Conservation (phyloP, 2,797 vertebrate genomes). For the Pogonophryne albipinna region DNA sequence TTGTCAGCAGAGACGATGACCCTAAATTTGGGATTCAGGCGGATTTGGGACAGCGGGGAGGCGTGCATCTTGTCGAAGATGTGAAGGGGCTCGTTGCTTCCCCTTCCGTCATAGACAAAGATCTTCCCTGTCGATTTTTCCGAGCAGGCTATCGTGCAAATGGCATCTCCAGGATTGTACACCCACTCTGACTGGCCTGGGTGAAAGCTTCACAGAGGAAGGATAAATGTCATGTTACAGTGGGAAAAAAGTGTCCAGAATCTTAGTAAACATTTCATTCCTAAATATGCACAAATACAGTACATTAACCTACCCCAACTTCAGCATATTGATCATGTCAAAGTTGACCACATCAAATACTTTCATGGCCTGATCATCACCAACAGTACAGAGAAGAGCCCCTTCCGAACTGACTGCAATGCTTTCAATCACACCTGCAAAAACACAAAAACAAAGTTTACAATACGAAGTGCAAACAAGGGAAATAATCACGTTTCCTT, state of each 20-base stretch:
- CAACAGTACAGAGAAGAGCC: conserved; percentile 93
- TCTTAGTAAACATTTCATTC: not conserved
- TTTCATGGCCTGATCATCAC: conserved; percentile 99
- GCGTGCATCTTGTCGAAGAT: conserved; percentile 94
- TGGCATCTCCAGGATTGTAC: conserved; percentile 97
- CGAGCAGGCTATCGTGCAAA: conserved; percentile 95
- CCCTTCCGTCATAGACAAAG: conserved; percentile 95
- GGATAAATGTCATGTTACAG: not conserved
- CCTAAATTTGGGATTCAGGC: conserved; percentile 91
- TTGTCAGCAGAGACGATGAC: conserved; percentile 96
- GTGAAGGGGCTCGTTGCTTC: conserved; percentile 91
- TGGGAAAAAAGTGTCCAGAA: not conserved
- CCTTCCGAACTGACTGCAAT: conserved; percentile 95
- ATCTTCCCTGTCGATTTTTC: conserved; percentile 98
- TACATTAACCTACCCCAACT: conserved; percentile 89
- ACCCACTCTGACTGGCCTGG: conserved; percentile 98
- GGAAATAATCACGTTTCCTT: too few species aligned
- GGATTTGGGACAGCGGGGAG: conserved; percentile 92
- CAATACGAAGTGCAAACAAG: not conserved
- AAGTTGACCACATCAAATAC: conserved; percentile 99
- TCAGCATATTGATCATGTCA: conserved; percentile 99
- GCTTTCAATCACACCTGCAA: conserved; percentile 92
- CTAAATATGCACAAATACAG: not conserved
- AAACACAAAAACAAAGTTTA: not conserved
- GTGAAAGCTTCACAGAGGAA: conserved; percentile 85